A percentile compares a stretch with the other conserved stretches of the same genome.
Conservation (phyloP, 1,140 invertebrate species). For the Pteromalus puparum region DNA sequence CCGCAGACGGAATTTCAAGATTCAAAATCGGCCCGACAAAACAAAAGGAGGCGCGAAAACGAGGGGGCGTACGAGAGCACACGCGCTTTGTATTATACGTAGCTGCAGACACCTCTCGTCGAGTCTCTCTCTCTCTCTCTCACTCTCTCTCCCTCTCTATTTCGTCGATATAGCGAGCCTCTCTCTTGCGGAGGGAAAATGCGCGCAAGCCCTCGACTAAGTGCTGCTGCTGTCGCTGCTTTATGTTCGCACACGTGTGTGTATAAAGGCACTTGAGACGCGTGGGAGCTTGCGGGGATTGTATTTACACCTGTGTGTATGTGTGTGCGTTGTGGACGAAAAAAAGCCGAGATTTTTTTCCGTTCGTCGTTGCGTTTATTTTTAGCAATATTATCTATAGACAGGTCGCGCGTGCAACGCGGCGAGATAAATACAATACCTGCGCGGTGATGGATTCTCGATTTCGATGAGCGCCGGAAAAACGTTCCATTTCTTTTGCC, state of each 20-base stretch:
- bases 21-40: not conserved
- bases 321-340: too few relatives aligned
- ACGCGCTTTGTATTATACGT: not conserved
- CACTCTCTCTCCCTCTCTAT: not conserved
- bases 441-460: not conserved
- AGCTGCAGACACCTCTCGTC: not conserved
- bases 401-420: too few relatives aligned
- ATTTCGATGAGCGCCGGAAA: too few relatives aligned
- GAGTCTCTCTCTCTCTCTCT: not conserved
- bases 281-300: slow-evolving; percentile 45
- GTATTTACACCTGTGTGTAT: not conserved
- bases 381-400: too few relatives aligned
- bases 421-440: not conserved
- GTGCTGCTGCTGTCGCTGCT: slow-evolving; percentile 1
- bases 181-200: not conserved
- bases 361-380: too few relatives aligned
- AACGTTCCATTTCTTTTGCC: too few relatives aligned
- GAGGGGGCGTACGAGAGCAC: too few relatives aligned
- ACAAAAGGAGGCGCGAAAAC: not conserved
- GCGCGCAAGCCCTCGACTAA: slow-evolving; percentile 1
- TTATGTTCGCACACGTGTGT: not conserved
- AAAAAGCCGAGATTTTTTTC: too few relatives aligned
- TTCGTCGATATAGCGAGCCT: not conserved
- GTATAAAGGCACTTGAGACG: slow-evolving; percentile 46
- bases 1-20: not conserved